Evolutionary conservation across 2,797 vertebrate genomes (phyloP).

Genomic region (Enteromius unitaeniatus): DNA sequence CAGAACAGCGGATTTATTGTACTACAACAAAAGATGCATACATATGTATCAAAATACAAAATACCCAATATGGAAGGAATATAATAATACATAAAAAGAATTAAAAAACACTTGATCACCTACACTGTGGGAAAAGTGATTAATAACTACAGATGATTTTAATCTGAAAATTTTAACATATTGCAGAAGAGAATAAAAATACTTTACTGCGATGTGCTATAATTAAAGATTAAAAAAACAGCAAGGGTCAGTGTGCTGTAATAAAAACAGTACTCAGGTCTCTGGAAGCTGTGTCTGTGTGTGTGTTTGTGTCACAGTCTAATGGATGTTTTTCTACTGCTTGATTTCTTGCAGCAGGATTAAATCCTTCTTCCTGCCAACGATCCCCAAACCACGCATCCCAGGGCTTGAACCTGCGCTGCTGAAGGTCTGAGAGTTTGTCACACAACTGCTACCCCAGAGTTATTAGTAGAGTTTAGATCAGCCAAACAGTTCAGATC

Average conservation of each 20-base stretch:
- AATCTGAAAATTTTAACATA: too few relatives aligned
- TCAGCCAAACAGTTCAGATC: not conserved
- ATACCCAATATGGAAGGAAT: too few relatives aligned
- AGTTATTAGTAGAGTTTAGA: not conserved
- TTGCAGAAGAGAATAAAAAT: too few relatives aligned
- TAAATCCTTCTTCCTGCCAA: conserved; percentile 52
- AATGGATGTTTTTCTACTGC: conserved; percentile 2
- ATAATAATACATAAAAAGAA: too few relatives aligned
- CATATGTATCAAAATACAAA: too few relatives aligned
- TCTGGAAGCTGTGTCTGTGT: not conserved
- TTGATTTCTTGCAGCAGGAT: conserved; percentile 43
- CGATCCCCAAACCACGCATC: conserved; percentile 57
- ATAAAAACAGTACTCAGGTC: not conserved
- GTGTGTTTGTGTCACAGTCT: not conserved
- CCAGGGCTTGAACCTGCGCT: conserved; percentile 55
- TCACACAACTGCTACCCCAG: not conserved
- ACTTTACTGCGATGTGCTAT: not conserved
- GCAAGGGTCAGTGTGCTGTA: not conserved
- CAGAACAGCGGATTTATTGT: not conserved
- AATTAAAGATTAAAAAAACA: not conserved
- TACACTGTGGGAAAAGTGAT: too few relatives aligned
- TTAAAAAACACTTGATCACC: too few relatives aligned
- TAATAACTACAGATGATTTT: too few relatives aligned
- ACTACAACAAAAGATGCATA: too few relatives aligned
- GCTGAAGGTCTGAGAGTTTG: conserved; percentile 40